phyloP scores from a whole-genome alignment of 2,113 vertebrate species.

The Hassar affinis region DNA sequence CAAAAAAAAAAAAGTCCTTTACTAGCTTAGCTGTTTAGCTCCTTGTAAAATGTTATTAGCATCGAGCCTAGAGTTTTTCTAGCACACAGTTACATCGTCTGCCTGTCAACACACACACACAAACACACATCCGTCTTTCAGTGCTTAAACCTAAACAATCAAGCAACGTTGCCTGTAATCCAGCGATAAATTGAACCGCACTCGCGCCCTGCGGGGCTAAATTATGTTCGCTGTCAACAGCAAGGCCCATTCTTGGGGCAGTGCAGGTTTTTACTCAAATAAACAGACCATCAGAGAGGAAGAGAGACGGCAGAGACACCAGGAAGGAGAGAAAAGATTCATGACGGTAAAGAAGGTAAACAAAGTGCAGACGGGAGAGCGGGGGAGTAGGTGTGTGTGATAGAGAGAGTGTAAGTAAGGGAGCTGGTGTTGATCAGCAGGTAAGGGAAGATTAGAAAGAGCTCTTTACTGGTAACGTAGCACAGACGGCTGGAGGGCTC shows the following conservation, averaged over 20 bases:
- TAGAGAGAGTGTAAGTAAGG: neutral
- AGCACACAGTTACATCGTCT: conserved; percentile 44
- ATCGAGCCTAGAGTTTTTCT: conserved; percentile 37
- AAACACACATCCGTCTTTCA: conserved; percentile 79
- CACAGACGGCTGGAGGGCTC: conserved; percentile 27
- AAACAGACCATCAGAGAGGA: conserved; percentile 53
- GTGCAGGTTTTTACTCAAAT: conserved; percentile 54
- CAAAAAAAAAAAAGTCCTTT: neutral
- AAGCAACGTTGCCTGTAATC: conserved; percentile 56
- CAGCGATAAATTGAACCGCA: conserved; percentile 56
- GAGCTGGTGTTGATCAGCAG: conserved; percentile 49
- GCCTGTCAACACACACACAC: conserved; percentile 64
- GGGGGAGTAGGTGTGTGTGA: conserved; percentile 10
- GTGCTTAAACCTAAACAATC: conserved; percentile 54
- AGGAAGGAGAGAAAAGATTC: conserved; percentile 49
- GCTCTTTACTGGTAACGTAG: conserved; percentile 40
- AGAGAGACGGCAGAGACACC: conserved; percentile 41
- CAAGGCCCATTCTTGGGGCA: conserved; percentile 34
- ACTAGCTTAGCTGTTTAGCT: conserved; percentile 29
- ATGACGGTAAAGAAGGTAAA: conserved; percentile 52
- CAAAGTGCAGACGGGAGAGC: conserved; percentile 33
- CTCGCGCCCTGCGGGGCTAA: conserved; percentile 53
- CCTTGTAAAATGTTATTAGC: conserved; percentile 17
- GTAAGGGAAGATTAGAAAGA: conserved; percentile 38
- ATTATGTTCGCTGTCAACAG: conserved; percentile 61